Conservation (phyloP, 1,140 invertebrate species). For the Danaus plexippus region DNA sequence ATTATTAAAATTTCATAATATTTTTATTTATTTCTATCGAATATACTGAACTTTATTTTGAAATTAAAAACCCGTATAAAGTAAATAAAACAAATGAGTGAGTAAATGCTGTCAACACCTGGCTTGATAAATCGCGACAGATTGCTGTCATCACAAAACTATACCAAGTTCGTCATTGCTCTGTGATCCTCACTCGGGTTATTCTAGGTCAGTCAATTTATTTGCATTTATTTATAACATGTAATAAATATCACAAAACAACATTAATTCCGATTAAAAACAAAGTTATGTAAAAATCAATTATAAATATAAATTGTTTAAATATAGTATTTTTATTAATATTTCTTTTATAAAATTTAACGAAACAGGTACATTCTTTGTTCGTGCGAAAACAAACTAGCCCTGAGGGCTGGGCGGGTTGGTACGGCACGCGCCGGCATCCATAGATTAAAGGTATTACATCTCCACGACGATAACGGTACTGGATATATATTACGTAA, state of each 20-base stretch:
- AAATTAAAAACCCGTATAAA: not conserved
- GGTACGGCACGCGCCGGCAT: slow-evolving; percentile 46
- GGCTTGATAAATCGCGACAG: slow-evolving; percentile 18
- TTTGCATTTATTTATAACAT: no score
- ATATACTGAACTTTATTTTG: no score
- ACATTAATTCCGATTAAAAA: no score
- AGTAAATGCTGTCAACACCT: slow-evolving; percentile 22
- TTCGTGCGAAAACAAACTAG: slow-evolving; percentile 56
- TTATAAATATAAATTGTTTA: no score
- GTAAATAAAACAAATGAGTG: slow-evolving; percentile 5
- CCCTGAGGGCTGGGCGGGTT: slow-evolving; percentile 43
- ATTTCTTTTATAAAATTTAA: no score
- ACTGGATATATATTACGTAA: slow-evolving; percentile 1
- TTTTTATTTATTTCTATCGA: not conserved
- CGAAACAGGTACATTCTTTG: slow-evolving; percentile 5
- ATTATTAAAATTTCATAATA: not conserved
- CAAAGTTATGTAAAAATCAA: no score
- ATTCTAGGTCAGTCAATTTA: no score
- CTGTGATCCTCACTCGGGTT: no score
- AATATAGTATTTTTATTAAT: no score
- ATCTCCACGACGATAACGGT: slow-evolving; percentile 11
- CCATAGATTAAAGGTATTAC: slow-evolving; percentile 26
- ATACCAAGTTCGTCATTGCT: slow-evolving; percentile 30
- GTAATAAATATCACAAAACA: no score
- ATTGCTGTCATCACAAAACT: slow-evolving; percentile 42